Evolutionary conservation across 2,113 vertebrate species (phyloP).

Genomic region (Bubo bubo): DNA sequence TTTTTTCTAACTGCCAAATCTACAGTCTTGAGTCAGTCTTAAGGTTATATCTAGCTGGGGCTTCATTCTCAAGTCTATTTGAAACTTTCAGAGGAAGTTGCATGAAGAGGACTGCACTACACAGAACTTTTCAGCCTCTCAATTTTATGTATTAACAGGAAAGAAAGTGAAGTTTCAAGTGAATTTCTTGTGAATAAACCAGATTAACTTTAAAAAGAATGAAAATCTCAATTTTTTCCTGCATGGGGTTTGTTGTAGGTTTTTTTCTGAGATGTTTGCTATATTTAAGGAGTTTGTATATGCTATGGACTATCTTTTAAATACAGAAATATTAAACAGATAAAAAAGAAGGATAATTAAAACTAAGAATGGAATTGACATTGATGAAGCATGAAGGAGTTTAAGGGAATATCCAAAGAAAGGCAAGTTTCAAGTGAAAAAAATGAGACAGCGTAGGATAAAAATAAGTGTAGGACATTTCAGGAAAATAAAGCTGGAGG

Average conservation of each 20-base stretch:
- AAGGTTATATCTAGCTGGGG: neutral
- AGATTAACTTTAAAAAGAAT: neutral
- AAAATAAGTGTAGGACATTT: neutral
- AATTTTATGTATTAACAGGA: neutral
- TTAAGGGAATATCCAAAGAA: neutral
- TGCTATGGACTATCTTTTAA: neutral
- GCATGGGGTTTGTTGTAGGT: rapidly evolving
- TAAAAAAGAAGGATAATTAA: neutral
- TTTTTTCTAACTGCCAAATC: neutral
- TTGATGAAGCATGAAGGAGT: neutral
- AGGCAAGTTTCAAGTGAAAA: neutral
- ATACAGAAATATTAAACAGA: neutral
- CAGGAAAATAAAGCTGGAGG: neutral
- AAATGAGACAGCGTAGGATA: neutral
- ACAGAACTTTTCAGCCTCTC: neutral
- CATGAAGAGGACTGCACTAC: neutral
- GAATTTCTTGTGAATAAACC: neutral
- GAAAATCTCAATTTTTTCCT: neutral
- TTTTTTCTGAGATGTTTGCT: neutral
- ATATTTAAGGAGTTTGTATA: neutral
- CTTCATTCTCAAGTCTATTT: neutral
- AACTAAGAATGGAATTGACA: neutral
- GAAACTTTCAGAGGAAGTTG: neutral
- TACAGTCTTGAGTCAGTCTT: neutral
- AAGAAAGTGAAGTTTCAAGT: neutral